These are phyloP conservation scores for Lepidothrix coronata DNA, from an alignment of 2,113 vertebrate genomes.

Conservation along the genomic window DNA sequence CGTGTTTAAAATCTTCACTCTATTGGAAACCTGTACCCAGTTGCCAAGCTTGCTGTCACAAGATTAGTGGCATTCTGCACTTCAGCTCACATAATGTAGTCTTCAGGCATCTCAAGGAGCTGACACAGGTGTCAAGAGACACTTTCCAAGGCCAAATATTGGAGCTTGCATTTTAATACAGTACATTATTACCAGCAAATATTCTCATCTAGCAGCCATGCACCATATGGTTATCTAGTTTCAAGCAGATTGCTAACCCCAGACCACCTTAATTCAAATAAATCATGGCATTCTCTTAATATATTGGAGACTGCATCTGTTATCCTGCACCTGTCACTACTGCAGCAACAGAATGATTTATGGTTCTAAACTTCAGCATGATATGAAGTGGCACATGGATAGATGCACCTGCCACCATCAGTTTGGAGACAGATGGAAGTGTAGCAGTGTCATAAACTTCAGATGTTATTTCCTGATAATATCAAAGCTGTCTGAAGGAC, in stretches of 20 bases:
- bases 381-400: conserved; percentile 28
- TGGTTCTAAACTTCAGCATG: neutral
- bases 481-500: neutral
- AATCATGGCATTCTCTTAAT: conserved; percentile 60
- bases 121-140: conserved; percentile 52
- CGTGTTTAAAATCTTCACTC: neutral
- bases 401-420: conserved; percentile 10
- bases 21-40: neutral
- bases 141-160: conserved; percentile 57
- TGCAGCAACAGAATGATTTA: conserved; percentile 57
- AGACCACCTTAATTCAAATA: conserved; percentile 53
- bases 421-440: conserved; percentile 35
- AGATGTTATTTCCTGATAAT: neutral
- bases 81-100: neutral
- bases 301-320: conserved; percentile 54
- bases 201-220: conserved; percentile 40
- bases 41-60: neutral
- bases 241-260: conserved; percentile 64
- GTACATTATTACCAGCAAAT: conserved; percentile 45
- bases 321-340: conserved; percentile 53
- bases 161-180: conserved; percentile 53
- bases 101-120: conserved; percentile 38
- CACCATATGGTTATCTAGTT: conserved; percentile 69
- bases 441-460: conserved; percentile 5
- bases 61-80: conserved; percentile 2